Evolutionary conservation across 2,888 invertebrate genomes (phyloP), one percentile per base, ranked within the genome.

Genomic region (Lasioglossum leucozonium): DNA sequence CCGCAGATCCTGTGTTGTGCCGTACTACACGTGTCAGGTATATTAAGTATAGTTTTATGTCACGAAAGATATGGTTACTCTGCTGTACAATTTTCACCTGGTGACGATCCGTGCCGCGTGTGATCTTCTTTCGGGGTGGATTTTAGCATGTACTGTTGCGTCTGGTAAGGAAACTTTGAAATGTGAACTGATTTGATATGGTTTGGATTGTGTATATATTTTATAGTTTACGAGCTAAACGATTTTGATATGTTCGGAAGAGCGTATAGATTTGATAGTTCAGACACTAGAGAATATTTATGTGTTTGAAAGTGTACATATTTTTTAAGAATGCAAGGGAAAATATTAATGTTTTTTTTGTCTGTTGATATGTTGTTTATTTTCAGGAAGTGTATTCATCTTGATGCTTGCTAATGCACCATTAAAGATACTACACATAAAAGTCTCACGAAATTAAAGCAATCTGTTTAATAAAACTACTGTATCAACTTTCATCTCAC

Each of bases 1-100:
- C 78, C 87, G 77, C 80, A 72, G 83, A 87, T 87, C 83, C 76
- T 81, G 77, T 83, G 74, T 87, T 78, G 72, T 78, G 76, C 75
- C 72, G 65, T 78, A 75, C 78, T 67, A 81, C 81, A 79, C 85
- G 72, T 72, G 65, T 87, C 75, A 82, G 73, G 74, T 80, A 77
- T 87, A 76, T 78, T 72, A 62, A 40, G 26, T 73, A 78, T 69
- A 78, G 80, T 58, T 65, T 78, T 18, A 67, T 30, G 44, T 30
- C 67, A 37, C 82, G 74, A 75, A 72, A 62, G 55, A 78, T 58
- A 62, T 8, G 65, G 16, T 40, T 62, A 73, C 26, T 69, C 47
- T 37, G 55, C 82, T 82, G 77, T 82, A 86, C 86, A 79, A 76
- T 69, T 79, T 62, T 78, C 65, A 42, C 5, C 37, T 34, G 62